phyloP scores from a whole-genome alignment of 2,888 invertebrate genomes.

The Eledone cirrhosa region DNA sequence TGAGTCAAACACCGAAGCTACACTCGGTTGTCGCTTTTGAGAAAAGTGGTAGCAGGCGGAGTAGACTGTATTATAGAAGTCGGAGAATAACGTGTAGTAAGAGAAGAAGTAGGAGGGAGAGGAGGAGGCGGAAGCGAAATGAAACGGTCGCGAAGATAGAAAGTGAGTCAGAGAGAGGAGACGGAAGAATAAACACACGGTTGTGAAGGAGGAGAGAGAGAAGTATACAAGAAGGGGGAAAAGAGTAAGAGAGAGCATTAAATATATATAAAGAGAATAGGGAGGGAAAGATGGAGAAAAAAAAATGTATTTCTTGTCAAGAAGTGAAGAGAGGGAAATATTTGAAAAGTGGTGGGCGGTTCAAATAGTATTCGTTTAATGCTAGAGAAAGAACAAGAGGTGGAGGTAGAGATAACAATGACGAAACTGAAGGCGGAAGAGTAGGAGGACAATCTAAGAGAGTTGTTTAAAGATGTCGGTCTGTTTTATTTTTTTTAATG shows the following conservation, averaged over 20 bases:
- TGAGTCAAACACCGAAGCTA: no score
- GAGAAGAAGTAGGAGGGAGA: not conserved
- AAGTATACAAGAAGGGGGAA: not conserved
- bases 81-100: no score
- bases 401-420: no score
- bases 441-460: no score
- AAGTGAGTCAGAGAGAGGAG: not conserved
- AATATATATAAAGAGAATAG: not conserved
- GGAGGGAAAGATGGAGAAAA: not conserved
- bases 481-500: no score
- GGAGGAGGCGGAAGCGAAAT: not conserved
- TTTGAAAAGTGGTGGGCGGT: not conserved
- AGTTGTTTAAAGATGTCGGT: no score
- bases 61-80: not conserved
- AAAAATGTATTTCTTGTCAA: not conserved
- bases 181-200: not conserved
- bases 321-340: not conserved
- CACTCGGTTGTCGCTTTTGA: not conserved
- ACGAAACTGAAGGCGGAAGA: no score
- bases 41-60: constrained; percentile 13
- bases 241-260: not conserved
- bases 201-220: not conserved
- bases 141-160: not conserved
- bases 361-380: not conserved
- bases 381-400: no score